phyloP scores from a whole-genome alignment of 1,140 invertebrate genomes.

The Drosophila pruinosa region DNA sequence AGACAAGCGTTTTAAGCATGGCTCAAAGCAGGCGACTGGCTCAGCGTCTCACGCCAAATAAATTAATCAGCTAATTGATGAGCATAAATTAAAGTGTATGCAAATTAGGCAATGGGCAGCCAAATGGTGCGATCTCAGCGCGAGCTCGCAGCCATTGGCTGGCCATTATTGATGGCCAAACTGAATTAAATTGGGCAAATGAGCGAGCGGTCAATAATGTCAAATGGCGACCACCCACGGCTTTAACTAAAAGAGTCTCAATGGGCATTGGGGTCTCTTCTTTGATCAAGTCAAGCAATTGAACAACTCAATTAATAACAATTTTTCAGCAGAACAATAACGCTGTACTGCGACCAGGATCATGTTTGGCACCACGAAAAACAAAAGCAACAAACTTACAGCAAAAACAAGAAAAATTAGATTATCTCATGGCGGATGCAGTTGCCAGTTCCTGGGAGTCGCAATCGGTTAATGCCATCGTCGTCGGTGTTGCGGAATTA shows the following conservation, averaged over 20 bases:
- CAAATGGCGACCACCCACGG: constrained; percentile 56
- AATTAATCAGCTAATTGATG: constrained; percentile 81
- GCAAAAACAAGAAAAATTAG: constrained; percentile 49
- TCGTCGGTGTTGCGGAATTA: constrained; percentile 63
- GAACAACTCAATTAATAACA: constrained; percentile 81
- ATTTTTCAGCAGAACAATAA: constrained; percentile 70
- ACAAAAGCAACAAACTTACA: constrained; percentile 27
- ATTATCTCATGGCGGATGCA: constrained; percentile 55
- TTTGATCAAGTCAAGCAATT: background rate
- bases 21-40: constrained; percentile 15
- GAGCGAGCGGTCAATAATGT: constrained; percentile 12
- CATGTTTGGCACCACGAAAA: background rate
- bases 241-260: background rate
- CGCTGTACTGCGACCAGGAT: constrained; percentile 24
- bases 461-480: constrained; percentile 60
- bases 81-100: constrained; percentile 70
- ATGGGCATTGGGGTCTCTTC: background rate
- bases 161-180: constrained; percentile 68
- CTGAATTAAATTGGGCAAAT: constrained; percentile 71
- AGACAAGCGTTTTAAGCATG: constrained; percentile 70
- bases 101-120: constrained; percentile 47
- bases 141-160: background rate
- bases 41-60: constrained; percentile 66
- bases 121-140: constrained; percentile 24
- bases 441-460: constrained; percentile 1